These are phyloP conservation scores for Agapornis roseicollis DNA, from an alignment of 2,113 vertebrate genomes.

Conservation along the genomic window DNA sequence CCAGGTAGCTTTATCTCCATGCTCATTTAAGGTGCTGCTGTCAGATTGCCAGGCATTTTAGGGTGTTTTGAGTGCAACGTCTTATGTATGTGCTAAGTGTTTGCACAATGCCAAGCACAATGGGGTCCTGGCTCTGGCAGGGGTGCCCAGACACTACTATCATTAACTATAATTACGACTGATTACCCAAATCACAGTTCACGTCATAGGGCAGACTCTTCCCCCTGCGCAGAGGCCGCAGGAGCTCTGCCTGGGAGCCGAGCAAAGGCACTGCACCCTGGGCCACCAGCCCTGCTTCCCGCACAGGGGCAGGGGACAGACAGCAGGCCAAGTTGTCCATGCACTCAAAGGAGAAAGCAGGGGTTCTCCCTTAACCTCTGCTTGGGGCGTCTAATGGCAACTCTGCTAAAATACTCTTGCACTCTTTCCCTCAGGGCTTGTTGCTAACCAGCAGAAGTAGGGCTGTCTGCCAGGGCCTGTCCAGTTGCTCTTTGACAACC, in stretches of 20 bases:
- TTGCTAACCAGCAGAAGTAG: background rate
- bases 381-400: rapidly evolving
- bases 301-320: rapidly evolving
- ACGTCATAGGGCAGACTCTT: constrained; percentile 31
- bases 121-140: constrained; percentile 16
- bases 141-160: constrained; percentile 18
- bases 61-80: background rate
- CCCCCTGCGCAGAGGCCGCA: rapidly evolving
- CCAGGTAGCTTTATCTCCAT: background rate
- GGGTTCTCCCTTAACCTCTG: background rate
- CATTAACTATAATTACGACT: constrained; percentile 28
- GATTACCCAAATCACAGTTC: constrained; percentile 33
- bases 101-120: constrained; percentile 22
- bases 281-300: background rate
- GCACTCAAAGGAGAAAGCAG: background rate
- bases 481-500: background rate
- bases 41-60: background rate
- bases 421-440: background rate
- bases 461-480: background rate
- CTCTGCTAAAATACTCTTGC: background rate
- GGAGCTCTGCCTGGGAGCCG: background rate
- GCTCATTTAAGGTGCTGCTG: background rate
- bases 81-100: constrained; percentile 3
- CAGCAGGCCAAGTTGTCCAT: rapidly evolving
- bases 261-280: background rate